phyloP scores from a whole-genome alignment of 2,888 invertebrate genomes.

The Eupithecia abbreviata region DNA sequence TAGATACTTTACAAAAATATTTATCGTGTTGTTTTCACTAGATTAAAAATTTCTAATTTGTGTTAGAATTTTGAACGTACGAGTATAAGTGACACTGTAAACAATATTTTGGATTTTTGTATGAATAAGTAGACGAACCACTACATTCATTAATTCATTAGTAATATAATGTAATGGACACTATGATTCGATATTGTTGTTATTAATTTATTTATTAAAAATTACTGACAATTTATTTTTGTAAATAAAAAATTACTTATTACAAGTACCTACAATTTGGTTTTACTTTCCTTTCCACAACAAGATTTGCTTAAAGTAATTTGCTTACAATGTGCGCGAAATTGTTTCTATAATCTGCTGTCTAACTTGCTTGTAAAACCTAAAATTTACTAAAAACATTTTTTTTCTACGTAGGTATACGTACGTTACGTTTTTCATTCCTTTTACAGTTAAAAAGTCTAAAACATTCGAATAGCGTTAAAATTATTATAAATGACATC shows the following conservation, averaged over 20 bases:
- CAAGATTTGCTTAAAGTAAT: background rate
- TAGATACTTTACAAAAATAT: background rate
- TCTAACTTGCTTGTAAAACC: too few species aligned
- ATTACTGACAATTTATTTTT: conserved; percentile 55
- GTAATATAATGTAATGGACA: too few species aligned
- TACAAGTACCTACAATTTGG: background rate
- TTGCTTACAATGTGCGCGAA: too few species aligned
- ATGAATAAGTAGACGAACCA: background rate
- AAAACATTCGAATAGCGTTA: background rate
- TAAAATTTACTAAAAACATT: too few species aligned
- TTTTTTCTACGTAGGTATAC: too few species aligned
- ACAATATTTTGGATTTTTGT: background rate
- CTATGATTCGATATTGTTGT: conserved; percentile 42
- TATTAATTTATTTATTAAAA: conserved; percentile 55
- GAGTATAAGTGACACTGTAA: background rate
- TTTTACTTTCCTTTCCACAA: background rate
- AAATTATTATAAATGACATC: conserved; percentile 7
- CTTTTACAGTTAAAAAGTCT: background rate
- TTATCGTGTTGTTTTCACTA: background rate
- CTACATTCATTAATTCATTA: too few species aligned
- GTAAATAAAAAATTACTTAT: conserved; percentile 49
- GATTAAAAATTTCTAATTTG: background rate
- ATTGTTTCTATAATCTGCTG: too few species aligned
- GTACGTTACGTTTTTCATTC: too few species aligned
- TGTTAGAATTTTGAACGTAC: background rate